phyloP scores from a whole-genome alignment of 2,797 vertebrate genomes.

The Apogon talboti region DNA sequence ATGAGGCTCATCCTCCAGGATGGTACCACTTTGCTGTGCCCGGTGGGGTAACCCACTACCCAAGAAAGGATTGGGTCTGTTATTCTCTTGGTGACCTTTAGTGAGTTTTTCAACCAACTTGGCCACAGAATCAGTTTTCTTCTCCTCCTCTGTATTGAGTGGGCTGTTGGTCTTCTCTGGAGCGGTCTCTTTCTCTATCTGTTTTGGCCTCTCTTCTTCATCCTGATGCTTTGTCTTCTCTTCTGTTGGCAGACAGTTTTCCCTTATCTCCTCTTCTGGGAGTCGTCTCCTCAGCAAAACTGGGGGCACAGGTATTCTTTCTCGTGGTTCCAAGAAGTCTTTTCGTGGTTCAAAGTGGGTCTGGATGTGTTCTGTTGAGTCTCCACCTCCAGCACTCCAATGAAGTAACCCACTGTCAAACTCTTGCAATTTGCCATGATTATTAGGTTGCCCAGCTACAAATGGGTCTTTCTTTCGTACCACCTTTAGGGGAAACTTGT shows the following conservation, averaged over 20 bases:
- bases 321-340: slow-evolving; percentile 85
- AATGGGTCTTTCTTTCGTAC: slow-evolving; percentile 95
- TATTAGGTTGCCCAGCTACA: slow-evolving; percentile 88
- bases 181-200: slow-evolving; percentile 66
- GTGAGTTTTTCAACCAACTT: slow-evolving; percentile 73
- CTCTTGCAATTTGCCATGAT: slow-evolving; percentile 91
- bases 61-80: slow-evolving; percentile 81
- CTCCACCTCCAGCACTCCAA: slow-evolving; percentile 97
- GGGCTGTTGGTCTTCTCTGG: slow-evolving; percentile 73
- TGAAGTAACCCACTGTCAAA: slow-evolving; percentile 96
- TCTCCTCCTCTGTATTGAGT: slow-evolving; percentile 77
- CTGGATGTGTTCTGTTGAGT: slow-evolving; percentile 98
- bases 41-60: slow-evolving; percentile 79
- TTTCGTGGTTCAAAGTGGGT: slow-evolving; percentile 95
- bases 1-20: slow-evolving; percentile 96
- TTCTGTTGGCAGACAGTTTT: slow-evolving; percentile 65
- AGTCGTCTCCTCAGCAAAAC: slow-evolving; percentile 71
- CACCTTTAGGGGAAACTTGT: slow-evolving; percentile 95
- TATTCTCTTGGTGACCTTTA: slow-evolving; percentile 80
- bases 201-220: slow-evolving; percentile 68
- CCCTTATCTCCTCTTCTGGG: slow-evolving; percentile 80
- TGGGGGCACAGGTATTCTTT: slow-evolving; percentile 79
- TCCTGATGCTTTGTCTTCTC: slow-evolving; percentile 78
- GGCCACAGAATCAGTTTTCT: slow-evolving; percentile 75
- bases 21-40: slow-evolving; percentile 87